A percentile compares a stretch with the other conserved stretches of the same genome.
phyloP scores from a whole-genome alignment of 2,888 invertebrate species.

The Thecophora atra region DNA sequence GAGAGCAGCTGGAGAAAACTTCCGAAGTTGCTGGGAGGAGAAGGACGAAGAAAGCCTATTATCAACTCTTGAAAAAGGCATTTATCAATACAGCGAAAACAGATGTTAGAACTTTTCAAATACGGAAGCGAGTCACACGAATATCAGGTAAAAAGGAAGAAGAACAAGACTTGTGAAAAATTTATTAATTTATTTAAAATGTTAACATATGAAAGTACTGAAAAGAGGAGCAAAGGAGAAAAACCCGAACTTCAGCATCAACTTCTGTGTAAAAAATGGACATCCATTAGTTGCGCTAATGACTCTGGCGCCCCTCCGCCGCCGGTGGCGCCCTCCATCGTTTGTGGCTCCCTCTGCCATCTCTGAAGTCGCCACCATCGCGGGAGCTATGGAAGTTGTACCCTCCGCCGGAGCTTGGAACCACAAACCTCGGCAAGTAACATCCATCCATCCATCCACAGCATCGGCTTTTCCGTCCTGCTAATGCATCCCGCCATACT shows the following conservation, averaged over 20 bases:
- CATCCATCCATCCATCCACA: slow-evolving; percentile 2
- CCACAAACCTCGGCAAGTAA: background rate
- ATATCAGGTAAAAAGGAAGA: background rate
- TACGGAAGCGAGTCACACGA: background rate
- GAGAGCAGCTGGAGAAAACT: too few relatives aligned
- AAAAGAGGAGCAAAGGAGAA: background rate
- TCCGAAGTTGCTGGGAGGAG: background rate
- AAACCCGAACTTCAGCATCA: background rate
- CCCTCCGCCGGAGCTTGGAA: background rate
- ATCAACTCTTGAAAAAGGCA: slow-evolving; percentile 15
- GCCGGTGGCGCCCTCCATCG: slow-evolving; percentile 34
- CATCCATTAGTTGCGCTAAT: slow-evolving; percentile 59
- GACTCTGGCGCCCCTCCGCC: slow-evolving; percentile 55
- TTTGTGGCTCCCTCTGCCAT: background rate
- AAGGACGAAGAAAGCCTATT: background rate
- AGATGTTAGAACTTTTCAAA: background rate
- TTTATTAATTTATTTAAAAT: slow-evolving; percentile 33
- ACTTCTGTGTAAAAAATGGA: slow-evolving; percentile 53
- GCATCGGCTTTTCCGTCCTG: slow-evolving; percentile 1
- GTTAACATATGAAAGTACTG: slow-evolving; percentile 3
- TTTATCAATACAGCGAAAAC: slow-evolving; percentile 17
- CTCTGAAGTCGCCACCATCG: background rate
- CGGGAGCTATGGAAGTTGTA: background rate
- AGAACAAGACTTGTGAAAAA: slow-evolving; percentile 19
- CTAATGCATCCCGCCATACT: background rate